A percentile compares a stretch with the other conserved stretches of the same genome.
Evolutionary conservation across 2,113 vertebrate species (phyloP).

Genomic region (Nansenia antarctica): DNA sequence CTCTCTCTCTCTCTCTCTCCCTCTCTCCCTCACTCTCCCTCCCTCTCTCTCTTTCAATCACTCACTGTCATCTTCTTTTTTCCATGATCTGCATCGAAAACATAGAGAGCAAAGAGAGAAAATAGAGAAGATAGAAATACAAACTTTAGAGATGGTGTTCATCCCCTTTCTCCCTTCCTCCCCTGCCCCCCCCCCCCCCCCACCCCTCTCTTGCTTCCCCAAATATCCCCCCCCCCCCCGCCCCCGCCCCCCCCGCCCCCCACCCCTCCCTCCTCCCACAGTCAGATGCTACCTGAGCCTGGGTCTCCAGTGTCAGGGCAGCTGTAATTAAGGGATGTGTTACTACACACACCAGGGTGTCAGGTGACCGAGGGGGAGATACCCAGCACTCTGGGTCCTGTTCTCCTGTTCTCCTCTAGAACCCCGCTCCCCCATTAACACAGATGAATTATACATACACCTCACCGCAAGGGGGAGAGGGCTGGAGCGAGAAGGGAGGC

Average conservation of each 20-base stretch:
- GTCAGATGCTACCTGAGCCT: conserved; percentile 58
- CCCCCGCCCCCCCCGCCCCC: conserved; percentile 45
- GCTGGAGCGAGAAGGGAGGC: neutral
- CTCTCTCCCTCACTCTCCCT: neutral
- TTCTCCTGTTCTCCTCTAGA: conserved; percentile 28
- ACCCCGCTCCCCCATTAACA: conserved; percentile 51
- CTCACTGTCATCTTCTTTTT: neutral
- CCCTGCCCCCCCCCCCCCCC: neutral
- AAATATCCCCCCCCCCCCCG: neutral
- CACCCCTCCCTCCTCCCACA: conserved; percentile 47
- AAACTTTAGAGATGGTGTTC: no score
- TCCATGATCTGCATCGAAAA: no score
- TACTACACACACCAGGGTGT: conserved; percentile 47
- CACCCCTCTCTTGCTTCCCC: neutral
- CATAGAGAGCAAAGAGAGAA: no score
- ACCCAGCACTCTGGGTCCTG: conserved; percentile 35
- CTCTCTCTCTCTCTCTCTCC: neutral
- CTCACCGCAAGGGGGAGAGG: conserved; percentile 16
- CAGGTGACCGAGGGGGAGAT: conserved; percentile 32
- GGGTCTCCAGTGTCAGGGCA: conserved; percentile 20
- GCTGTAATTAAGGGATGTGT: conserved; percentile 61
- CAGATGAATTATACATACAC: conserved; percentile 64
- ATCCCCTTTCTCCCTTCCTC: neutral
- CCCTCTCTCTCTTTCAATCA: neutral
- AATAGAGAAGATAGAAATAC: no score